phyloP scores from a whole-genome alignment of 2,888 invertebrate genomes.

The Oeneis ivallda region DNA sequence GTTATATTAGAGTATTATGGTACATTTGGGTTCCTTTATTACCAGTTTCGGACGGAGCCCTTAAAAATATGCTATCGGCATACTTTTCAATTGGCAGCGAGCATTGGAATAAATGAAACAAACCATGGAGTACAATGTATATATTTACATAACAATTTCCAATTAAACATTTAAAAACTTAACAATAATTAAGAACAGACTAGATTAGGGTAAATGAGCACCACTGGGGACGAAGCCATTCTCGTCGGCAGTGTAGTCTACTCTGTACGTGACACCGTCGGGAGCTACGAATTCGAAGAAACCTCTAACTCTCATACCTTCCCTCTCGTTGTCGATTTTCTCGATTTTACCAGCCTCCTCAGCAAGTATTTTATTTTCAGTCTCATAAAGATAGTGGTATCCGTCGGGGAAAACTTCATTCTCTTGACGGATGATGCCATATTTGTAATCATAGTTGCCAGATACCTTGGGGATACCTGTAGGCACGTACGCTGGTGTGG shows the following conservation, averaged over 20 bases:
- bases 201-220: conserved; percentile 59
- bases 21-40: too few species aligned
- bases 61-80: too few species aligned
- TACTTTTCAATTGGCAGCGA: too few species aligned
- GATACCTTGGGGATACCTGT: conserved; percentile 35
- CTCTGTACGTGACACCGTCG: conserved; percentile 73
- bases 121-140: neutral
- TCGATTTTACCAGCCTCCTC: conserved; percentile 71
- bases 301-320: conserved; percentile 64
- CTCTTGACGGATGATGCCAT: conserved; percentile 71
- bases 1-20: too few species aligned
- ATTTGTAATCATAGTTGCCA: conserved; percentile 64
- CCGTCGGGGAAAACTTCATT: conserved; percentile 61
- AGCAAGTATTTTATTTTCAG: conserved; percentile 75
- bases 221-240: conserved; percentile 68
- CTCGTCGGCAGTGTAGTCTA: conserved; percentile 75
- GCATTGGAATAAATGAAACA: neutral
- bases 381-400: conserved; percentile 75
- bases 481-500: conserved; percentile 35
- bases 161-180: conserved; percentile 12
- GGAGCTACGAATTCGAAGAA: conserved; percentile 71
- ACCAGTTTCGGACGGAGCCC: too few species aligned
- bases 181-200: conserved; percentile 17
- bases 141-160: conserved; percentile 11
- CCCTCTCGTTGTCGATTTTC: conserved; percentile 55